Evolutionary conservation across 1,140 invertebrate genomes (phyloP), one percentile per base, ranked within the genome.

Genomic region (Metopolophium dirhodum): DNA sequence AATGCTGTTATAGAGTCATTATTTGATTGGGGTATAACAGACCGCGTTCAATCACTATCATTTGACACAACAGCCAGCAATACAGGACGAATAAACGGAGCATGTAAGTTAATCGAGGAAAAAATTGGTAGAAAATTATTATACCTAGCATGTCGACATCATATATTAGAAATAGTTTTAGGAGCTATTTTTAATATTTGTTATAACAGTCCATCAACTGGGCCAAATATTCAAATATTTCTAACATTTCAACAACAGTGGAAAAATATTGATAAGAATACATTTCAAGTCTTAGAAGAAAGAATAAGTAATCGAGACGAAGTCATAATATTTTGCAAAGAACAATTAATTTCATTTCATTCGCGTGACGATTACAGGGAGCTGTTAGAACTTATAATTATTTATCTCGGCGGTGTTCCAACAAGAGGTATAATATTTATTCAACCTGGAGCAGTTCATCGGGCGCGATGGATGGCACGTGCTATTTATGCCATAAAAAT

Each of bases 331-430:
- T 45, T 85, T 85, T 85, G 35, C 82, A 85, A 85, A 23, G 37
- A 85, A 85, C 37, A 41, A 37, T 85, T 85, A 85, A 85, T 85
- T 45, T 85, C 7, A 85, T 41, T 45, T 85, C 37, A 26, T 85
- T 85, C 82, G 11, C 35, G 94, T 91, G 93, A 94, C 90, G 95
- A 95, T 94, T 95, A 95, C 94, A 94, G 94, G 47, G 95, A 95
- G 94, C 91, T 96, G 18, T 94, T 95, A 20, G 94, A 95, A 94
- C 94, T 95, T 87, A 94, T 57, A 37, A 94, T 95, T 82, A 95
- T 95, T 49, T 95, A 95, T 94, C 94, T 96, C 8, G 22, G 22
- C 1, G 83, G 83, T 45, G 41, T 85, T 85, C 37, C 83, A 6
- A 35, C 30, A 82, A 94, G 94, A 93, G 94, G 95, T 94, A 87